Percentiles rank a stretch among this genome's conserved stretches.
These are phyloP conservation scores for Pelobates fuscus DNA, from an alignment of 2,113 vertebrate genomes.

Conservation along the genomic window DNA sequence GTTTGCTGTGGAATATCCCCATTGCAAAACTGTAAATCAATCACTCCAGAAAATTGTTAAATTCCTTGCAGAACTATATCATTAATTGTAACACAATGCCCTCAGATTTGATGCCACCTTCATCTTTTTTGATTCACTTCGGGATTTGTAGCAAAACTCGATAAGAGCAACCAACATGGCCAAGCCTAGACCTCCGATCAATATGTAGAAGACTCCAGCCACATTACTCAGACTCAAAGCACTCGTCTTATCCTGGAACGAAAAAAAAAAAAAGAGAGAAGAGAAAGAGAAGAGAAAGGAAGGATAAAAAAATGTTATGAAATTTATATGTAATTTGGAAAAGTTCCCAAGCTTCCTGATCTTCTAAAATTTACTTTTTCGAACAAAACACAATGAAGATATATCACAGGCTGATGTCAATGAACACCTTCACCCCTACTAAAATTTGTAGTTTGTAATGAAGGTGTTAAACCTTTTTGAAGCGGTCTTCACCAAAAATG, in stretches of 20 bases:
- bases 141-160: slow-evolving; percentile 99
- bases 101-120: slow-evolving; percentile 88
- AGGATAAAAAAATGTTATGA: slow-evolving; percentile 59
- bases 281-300: slow-evolving; percentile 54
- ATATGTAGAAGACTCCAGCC: slow-evolving; percentile 98
- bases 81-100: no score
- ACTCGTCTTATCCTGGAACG: slow-evolving; percentile 93
- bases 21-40: no score
- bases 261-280: slow-evolving; percentile 57
- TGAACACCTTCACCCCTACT: slow-evolving; percentile 10
- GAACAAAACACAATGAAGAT: background rate
- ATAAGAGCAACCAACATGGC: slow-evolving; percentile 99
- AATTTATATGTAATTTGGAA: background rate
- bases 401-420: slow-evolving; percentile 5
- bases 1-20: no score
- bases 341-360: background rate
- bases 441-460: background rate
- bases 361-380: background rate
- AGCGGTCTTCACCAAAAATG: slow-evolving; percentile 3
- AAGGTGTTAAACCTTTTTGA: slow-evolving; percentile 33
- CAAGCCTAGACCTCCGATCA: slow-evolving; percentile 95
- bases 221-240: slow-evolving; percentile 98
- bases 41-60: no score
- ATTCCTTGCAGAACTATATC: no score
- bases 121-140: slow-evolving; percentile 96